Evolutionary conservation across 2,888 invertebrate species (phyloP).

Genomic region (Watsonalla binaria): DNA sequence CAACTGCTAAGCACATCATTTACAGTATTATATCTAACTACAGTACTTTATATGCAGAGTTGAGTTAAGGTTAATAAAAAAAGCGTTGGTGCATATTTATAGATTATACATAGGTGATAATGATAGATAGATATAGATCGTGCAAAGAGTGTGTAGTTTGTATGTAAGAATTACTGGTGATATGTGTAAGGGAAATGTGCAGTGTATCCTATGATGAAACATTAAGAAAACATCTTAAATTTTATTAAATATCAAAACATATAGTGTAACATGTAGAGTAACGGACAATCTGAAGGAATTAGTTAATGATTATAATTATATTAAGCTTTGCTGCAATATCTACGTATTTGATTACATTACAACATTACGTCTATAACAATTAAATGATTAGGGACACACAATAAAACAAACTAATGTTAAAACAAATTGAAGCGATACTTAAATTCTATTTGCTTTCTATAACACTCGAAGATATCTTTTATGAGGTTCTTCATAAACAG

Average conservation of each 20-base stretch:
- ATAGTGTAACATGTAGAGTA: slow-evolving; percentile 66
- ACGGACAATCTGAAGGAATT: slow-evolving; percentile 51
- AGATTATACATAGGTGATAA: slow-evolving; percentile 22
- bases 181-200: slow-evolving; percentile 4
- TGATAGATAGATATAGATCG: slow-evolving; percentile 22
- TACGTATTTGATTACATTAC: slow-evolving; percentile 50
- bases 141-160: slow-evolving; percentile 23
- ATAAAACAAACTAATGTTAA: slow-evolving; percentile 48
- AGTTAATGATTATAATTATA: slow-evolving; percentile 55
- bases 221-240: slow-evolving; percentile 74
- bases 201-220: slow-evolving; percentile 24
- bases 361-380: slow-evolving; percentile 36
- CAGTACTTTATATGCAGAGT: slow-evolving; percentile 32
- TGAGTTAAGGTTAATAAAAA: slow-evolving; percentile 37
- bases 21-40: slow-evolving; percentile 49
- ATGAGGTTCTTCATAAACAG: not conserved
- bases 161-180: slow-evolving; percentile 15
- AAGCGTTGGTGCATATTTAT: slow-evolving; percentile 42
- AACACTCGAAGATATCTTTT: slow-evolving; percentile 1
- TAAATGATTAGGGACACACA: slow-evolving; percentile 61
- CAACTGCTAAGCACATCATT: slow-evolving; percentile 63
- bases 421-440: slow-evolving; percentile 32
- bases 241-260: slow-evolving; percentile 31
- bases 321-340: slow-evolving; percentile 70
- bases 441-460: not conserved